Evolutionary conservation across 92 coral and sea anemone genomes (phyloP).

Genomic region (Epizoanthus stellaris): DNA sequence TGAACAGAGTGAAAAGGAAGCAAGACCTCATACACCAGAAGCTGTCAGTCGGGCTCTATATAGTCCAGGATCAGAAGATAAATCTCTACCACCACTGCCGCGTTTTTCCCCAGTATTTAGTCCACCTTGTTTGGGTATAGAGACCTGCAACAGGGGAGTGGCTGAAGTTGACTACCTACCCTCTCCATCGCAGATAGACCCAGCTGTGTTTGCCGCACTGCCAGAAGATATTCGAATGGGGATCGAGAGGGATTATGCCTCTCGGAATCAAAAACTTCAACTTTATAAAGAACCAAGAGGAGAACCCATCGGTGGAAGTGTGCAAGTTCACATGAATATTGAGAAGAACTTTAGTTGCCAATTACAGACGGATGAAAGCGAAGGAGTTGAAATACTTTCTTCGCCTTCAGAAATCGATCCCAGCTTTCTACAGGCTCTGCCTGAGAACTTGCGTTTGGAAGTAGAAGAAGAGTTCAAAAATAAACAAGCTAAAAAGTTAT

Average conservation of each 20-base stretch:
- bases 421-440: conserved; percentile 72
- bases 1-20: not conserved
- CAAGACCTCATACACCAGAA: not conserved
- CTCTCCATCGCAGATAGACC: conserved; percentile 92
- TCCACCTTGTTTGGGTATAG: conserved; percentile 2
- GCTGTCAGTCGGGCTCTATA: not conserved
- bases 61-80: conserved; percentile 36
- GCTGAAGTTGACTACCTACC: conserved; percentile 72
- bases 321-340: not conserved
- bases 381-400: conserved; percentile 19
- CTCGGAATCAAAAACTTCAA: conserved; percentile 61
- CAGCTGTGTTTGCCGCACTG: conserved; percentile 79
- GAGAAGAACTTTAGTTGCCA: not conserved
- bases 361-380: conserved; percentile 8
- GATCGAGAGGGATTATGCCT: conserved; percentile 80
- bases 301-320: not conserved
- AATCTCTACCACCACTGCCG: conserved; percentile 73
- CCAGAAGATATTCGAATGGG: conserved; percentile 82
- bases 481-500: conserved; percentile 8
- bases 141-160: conserved; percentile 1
- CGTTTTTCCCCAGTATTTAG: conserved; percentile 60
- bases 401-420: conserved; percentile 74
- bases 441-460: conserved; percentile 77
- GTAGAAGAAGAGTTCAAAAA: conserved; percentile 66
- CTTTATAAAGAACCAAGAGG: not conserved